A percentile compares a stretch with the other conserved stretches of the same genome.
Evolutionary conservation across 1,140 invertebrate genomes (phyloP).

Genomic region (Neodiprion pinetum): DNA sequence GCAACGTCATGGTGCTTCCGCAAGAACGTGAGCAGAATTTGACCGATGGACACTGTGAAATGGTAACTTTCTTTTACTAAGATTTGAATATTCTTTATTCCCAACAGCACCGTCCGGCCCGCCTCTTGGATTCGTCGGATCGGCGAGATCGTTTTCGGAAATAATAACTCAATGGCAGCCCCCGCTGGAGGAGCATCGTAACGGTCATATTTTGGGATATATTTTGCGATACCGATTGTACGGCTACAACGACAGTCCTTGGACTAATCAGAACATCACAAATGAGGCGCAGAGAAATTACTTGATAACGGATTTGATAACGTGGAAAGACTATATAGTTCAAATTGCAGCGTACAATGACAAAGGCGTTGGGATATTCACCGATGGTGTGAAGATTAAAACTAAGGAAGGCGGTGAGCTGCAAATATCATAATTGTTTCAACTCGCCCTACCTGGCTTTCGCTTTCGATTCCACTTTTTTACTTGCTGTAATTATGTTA

Average conservation of each 20-base stretch:
- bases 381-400: constrained; percentile 90
- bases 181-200: constrained; percentile 89
- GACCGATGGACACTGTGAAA: constrained; percentile 10
- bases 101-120: constrained; percentile 84
- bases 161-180: constrained; percentile 98
- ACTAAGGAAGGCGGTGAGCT: constrained; percentile 85
- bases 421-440: constrained; percentile 14
- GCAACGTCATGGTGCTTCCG: constrained; percentile 85
- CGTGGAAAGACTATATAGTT: constrained; percentile 97
- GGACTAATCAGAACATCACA: constrained; percentile 89
- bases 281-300: constrained; percentile 93
- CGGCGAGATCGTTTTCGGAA: constrained; percentile 89
- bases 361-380: constrained; percentile 93
- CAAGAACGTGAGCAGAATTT: constrained; percentile 82
- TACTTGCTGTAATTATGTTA: constrained; percentile 9
- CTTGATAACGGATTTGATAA: constrained; percentile 92
- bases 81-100: constrained; percentile 25
- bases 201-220: constrained; percentile 94
- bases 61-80: constrained; percentile 8
- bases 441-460: neutral
- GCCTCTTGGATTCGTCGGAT: constrained; percentile 88
- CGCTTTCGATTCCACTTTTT: neutral
- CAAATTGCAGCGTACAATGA: constrained; percentile 98
- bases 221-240: constrained; percentile 88
- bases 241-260: constrained; percentile 90